Evolutionary conservation across 2,888 invertebrate genomes (phyloP).

Genomic region (Leistus spinibarbis): DNA sequence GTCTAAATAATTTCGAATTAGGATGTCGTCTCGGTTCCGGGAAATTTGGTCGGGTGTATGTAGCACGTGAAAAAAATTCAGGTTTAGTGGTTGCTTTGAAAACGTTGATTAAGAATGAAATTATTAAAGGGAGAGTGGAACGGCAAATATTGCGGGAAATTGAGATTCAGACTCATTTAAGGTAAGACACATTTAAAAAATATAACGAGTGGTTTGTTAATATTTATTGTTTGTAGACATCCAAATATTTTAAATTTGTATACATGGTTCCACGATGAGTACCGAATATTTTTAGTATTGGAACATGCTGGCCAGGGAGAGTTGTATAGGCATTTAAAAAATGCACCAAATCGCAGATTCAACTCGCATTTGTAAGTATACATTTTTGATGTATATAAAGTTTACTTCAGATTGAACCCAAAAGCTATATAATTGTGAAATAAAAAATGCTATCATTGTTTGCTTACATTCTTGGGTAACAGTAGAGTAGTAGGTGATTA

Average conservation of each 20-base stretch:
- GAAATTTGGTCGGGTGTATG: constrained; percentile 91
- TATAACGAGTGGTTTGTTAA: not conserved
- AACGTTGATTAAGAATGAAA: constrained; percentile 81
- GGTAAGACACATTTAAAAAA: constrained; percentile 58
- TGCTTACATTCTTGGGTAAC: no score
- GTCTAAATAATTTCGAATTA: constrained; percentile 81
- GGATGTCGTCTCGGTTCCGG: constrained; percentile 88
- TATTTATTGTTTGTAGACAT: constrained; percentile 64
- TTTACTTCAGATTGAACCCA: no score
- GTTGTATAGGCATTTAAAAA: constrained; percentile 77
- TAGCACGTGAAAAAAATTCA: constrained; percentile 81
- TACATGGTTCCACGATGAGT: constrained; percentile 89
- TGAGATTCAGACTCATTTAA: constrained; percentile 85
- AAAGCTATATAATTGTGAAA: no score
- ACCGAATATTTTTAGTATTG: constrained; percentile 83
- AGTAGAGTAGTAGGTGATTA: no score
- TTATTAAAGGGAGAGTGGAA: constrained; percentile 75
- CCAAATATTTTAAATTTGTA: constrained; percentile 83
- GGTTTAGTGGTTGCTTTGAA: constrained; percentile 80
- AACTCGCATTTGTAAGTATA: constrained; percentile 60
- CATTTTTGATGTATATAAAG: no score
- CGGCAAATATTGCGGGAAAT: constrained; percentile 88
- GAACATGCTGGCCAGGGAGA: constrained; percentile 90
- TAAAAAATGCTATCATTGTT: no score
- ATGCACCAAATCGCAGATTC: constrained; percentile 68